These are phyloP conservation scores for Sminthopsis crassicaudata DNA, from an alignment of 2,113 vertebrate genomes.

Conservation along the genomic window DNA sequence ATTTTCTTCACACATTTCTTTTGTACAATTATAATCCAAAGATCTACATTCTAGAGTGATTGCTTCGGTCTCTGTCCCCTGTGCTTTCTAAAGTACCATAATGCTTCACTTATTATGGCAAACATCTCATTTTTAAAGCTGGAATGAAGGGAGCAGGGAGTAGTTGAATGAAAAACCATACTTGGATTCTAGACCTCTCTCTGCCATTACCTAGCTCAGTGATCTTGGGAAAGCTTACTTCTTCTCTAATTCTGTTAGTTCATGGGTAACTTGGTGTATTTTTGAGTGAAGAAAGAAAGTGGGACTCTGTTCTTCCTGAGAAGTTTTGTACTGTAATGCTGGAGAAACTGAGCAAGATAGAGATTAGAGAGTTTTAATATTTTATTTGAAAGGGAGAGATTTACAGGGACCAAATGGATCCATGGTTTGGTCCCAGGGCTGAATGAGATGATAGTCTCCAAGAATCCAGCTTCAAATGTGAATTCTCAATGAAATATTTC, in stretches of 20 bases:
- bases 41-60: not conserved
- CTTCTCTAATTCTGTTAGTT: not conserved
- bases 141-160: not conserved
- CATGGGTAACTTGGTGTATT: not conserved
- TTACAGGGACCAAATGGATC: too few relatives aligned
- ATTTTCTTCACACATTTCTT: not conserved
- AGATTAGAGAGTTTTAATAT: too few relatives aligned
- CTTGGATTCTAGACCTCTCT: not conserved
- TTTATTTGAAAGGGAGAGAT: too few relatives aligned
- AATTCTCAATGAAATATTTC: too few relatives aligned
- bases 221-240: not conserved
- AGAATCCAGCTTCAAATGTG: too few relatives aligned
- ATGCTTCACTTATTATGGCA: not conserved
- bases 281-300: not conserved
- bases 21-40: not conserved
- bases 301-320: not conserved
- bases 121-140: not conserved
- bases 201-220: not conserved
- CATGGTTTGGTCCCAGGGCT: too few relatives aligned
- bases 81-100: not conserved
- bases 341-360: too few relatives aligned
- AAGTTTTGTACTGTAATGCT: not conserved
- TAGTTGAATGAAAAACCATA: not conserved
- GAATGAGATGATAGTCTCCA: too few relatives aligned
- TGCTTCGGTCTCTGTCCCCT: not conserved